Evolutionary conservation across 2,888 invertebrate species (phyloP).

Genomic region (Tenthredo mesomela): DNA sequence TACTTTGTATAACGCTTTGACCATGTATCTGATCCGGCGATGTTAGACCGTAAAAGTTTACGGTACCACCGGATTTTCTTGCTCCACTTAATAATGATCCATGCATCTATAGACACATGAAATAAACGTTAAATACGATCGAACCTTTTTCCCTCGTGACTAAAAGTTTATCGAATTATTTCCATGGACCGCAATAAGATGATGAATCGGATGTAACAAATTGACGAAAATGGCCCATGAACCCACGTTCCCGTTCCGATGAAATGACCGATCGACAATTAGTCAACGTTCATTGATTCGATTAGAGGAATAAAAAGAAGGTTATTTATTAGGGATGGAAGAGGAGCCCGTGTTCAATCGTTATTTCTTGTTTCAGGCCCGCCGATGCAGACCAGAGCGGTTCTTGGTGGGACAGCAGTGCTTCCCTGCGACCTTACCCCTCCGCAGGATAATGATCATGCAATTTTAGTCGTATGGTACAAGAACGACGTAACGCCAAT

Average conservation of each 20-base stretch:
- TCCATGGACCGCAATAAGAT: too few relatives aligned
- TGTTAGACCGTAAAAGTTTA: neutral
- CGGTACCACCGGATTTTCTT: neutral
- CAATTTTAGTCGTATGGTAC: slow-evolving; percentile 94
- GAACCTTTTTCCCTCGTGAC: too few relatives aligned
- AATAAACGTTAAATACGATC: too few relatives aligned
- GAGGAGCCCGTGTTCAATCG: neutral
- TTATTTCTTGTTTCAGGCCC: slow-evolving; percentile 79
- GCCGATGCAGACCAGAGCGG: slow-evolving; percentile 83
- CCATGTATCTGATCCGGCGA: slow-evolving; percentile 23
- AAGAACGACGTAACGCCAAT: slow-evolving; percentile 92
- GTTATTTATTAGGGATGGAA: neutral
- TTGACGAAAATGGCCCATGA: too few relatives aligned
- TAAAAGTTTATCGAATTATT: too few relatives aligned
- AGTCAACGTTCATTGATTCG: neutral
- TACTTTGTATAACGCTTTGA: slow-evolving; percentile 31
- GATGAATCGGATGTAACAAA: too few relatives aligned
- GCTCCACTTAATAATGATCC: neutral
- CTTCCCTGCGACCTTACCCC: slow-evolving; percentile 93
- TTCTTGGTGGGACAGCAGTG: slow-evolving; percentile 89
- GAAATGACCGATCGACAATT: neutral
- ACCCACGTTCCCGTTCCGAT: too few relatives aligned
- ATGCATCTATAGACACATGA: neutral
- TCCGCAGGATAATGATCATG: slow-evolving; percentile 87
- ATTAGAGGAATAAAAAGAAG: neutral